Percentiles rank a stretch among this genome's conserved stretches.
Conservation (phyloP, 2,797 vertebrate genomes). For the Myripristis murdjan region DNA sequence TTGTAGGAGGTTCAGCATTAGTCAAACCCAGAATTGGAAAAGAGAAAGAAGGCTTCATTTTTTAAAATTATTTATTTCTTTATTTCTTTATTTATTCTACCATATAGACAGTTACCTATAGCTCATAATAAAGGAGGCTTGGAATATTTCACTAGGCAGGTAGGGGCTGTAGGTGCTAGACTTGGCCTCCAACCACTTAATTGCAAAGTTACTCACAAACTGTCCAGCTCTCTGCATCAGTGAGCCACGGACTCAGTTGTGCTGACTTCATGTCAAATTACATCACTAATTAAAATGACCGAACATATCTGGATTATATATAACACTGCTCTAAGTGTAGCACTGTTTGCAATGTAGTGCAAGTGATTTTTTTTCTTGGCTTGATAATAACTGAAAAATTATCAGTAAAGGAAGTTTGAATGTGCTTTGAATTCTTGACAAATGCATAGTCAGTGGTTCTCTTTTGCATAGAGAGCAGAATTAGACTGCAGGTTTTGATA, state of each 20-base stretch:
- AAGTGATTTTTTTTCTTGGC: constrained; percentile 11
- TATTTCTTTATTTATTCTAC: no score
- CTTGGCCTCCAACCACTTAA: not conserved
- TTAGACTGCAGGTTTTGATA: constrained; percentile 66
- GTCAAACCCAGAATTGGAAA: constrained; percentile 38
- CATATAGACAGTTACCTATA: constrained; percentile 1
- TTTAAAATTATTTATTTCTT: no score
- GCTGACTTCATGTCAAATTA: constrained; percentile 40
- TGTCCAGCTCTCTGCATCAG: constrained; percentile 52
- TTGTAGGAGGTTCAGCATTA: constrained; percentile 19
- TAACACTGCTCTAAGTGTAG: constrained; percentile 12
- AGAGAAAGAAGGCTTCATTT: not conserved
- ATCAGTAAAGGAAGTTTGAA: constrained; percentile 1
- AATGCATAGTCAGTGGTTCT: constrained; percentile 35
- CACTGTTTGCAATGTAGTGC: not conserved
- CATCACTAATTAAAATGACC: constrained; percentile 25
- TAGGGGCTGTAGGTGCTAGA: not conserved
- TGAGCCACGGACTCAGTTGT: constrained; percentile 30
- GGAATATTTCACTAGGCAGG: constrained; percentile 16
- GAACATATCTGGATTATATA: constrained; percentile 23
- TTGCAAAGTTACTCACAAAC: constrained; percentile 25
- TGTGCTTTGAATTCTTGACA: constrained; percentile 28
- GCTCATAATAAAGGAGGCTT: constrained; percentile 29
- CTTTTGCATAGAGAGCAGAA: constrained; percentile 22
- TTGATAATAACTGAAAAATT: constrained; percentile 11